These are phyloP conservation scores for Gila orcuttii DNA, from an alignment of 2,113 vertebrate genomes.

Conservation along the genomic window DNA sequence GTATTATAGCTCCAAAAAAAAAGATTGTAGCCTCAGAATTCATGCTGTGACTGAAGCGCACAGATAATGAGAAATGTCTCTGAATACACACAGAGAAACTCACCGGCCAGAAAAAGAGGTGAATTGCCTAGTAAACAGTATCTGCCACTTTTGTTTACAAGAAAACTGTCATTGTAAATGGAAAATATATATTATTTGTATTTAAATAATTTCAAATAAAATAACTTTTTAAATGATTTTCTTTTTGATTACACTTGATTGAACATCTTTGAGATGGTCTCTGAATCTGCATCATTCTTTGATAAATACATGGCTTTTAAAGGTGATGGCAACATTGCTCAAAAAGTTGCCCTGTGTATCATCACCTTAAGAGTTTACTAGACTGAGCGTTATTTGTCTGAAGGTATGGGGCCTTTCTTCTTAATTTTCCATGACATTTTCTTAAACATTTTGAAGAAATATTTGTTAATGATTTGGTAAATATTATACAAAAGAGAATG, in stretches of 20 bases:
- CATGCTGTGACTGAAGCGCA: conserved; percentile 58
- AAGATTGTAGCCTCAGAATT: conserved; percentile 76
- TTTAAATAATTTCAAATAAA: conserved; percentile 94
- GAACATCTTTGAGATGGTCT: background rate
- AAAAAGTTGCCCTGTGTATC: too few relatives aligned
- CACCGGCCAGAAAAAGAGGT: conserved; percentile 49
- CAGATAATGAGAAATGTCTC: conserved; percentile 62
- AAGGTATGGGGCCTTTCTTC: background rate
- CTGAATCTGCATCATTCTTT: background rate
- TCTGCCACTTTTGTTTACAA: conserved; percentile 86
- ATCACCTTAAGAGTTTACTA: background rate
- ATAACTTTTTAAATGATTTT: conserved; percentile 76
- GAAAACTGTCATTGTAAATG: conserved; percentile 88
- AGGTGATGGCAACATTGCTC: too few relatives aligned
- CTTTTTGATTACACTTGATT: background rate
- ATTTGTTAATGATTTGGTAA: background rate
- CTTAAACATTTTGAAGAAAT: background rate
- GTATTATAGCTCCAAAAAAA: conserved; percentile 68
- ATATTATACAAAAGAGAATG: background rate
- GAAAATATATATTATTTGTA: conserved; percentile 89
- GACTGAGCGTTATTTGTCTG: background rate
- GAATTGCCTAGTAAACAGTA: conserved; percentile 70
- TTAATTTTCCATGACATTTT: background rate
- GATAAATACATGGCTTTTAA: background rate
- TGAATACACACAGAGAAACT: conserved; percentile 21